phyloP scores from a whole-genome alignment of 2,888 invertebrate species.

The Dendrolimus pini region DNA sequence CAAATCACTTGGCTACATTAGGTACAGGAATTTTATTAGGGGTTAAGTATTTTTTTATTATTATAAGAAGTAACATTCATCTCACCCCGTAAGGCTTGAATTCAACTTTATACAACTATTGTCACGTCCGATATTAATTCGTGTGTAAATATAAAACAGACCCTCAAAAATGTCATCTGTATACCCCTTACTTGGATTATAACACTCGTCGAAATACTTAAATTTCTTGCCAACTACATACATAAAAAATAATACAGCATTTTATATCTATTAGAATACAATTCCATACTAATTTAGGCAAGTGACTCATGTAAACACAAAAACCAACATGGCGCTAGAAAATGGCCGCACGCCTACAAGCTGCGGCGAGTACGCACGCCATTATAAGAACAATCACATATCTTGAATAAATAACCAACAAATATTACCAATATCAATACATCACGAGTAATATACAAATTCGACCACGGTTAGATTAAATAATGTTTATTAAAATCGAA shows the following conservation, averaged over 20 bases:
- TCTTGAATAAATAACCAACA: conserved; percentile 6
- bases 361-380: conserved; percentile 41
- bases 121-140: conserved; percentile 19
- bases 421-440: conserved; percentile 2
- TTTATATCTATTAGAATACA: too few relatives aligned
- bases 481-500: neutral
- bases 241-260: too few relatives aligned
- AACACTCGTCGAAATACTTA: too few relatives aligned
- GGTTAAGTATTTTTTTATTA: too few relatives aligned
- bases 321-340: conserved; percentile 14
- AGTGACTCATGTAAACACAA: too few relatives aligned
- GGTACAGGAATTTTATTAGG: conserved; percentile 17
- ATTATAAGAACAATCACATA: conserved; percentile 21
- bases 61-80: too few relatives aligned
- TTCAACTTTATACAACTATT: neutral
- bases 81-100: too few relatives aligned
- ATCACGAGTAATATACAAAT: neutral
- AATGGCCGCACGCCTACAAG: conserved; percentile 66
- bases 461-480: neutral
- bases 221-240: too few relatives aligned
- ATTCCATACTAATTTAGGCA: too few relatives aligned
- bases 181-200: too few relatives aligned
- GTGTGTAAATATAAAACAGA: conserved; percentile 41
- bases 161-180: conserved; percentile 15
- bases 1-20: too few relatives aligned